These are phyloP conservation scores for Catagonus wagneri DNA, from an alignment of 2,113 vertebrate genomes.

Conservation along the genomic window DNA sequence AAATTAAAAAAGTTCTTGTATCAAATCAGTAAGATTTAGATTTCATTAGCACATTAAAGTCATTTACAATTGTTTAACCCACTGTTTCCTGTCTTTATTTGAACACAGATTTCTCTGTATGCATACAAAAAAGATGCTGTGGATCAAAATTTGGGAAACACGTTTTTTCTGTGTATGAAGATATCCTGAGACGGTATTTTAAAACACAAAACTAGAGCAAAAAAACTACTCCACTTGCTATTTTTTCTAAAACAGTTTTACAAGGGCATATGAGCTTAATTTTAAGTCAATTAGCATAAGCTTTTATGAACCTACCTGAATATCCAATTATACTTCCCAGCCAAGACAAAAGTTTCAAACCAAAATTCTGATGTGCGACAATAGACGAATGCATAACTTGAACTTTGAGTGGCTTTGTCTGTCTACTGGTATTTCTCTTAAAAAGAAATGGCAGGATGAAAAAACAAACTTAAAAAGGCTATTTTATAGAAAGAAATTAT, in stretches of 20 bases:
- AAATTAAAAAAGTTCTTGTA: neutral
- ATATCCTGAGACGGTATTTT: slow-evolving; percentile 11
- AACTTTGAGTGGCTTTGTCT: slow-evolving; percentile 97
- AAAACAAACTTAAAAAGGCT: slow-evolving; percentile 70
- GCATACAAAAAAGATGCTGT: neutral
- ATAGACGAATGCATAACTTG: slow-evolving; percentile 99
- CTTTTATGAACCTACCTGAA: slow-evolving; percentile 91
- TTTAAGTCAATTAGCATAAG: slow-evolving; percentile 19
- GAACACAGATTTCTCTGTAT: slow-evolving; percentile 22
- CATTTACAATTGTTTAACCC: neutral
- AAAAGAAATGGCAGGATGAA: slow-evolving; percentile 76
- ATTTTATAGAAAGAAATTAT: slow-evolving; percentile 25
- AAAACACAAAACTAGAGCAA: slow-evolving; percentile 61
- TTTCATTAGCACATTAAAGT: neutral
- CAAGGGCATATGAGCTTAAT: neutral
- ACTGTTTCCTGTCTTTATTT: slow-evolving; percentile 23
- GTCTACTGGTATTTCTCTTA: slow-evolving; percentile 97
- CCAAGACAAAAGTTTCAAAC: slow-evolving; percentile 95
- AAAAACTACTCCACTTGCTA: slow-evolving; percentile 4
- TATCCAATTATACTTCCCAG: slow-evolving; percentile 95
- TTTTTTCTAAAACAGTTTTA: slow-evolving; percentile 31
- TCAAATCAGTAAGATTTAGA: neutral
- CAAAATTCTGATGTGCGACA: slow-evolving; percentile 98
- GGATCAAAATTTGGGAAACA: neutral
- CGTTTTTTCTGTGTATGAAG: slow-evolving; percentile 19